Evolutionary conservation across 2,797 vertebrate species (phyloP).

Genomic region (Sternarchorhynchus goeldii): DNA sequence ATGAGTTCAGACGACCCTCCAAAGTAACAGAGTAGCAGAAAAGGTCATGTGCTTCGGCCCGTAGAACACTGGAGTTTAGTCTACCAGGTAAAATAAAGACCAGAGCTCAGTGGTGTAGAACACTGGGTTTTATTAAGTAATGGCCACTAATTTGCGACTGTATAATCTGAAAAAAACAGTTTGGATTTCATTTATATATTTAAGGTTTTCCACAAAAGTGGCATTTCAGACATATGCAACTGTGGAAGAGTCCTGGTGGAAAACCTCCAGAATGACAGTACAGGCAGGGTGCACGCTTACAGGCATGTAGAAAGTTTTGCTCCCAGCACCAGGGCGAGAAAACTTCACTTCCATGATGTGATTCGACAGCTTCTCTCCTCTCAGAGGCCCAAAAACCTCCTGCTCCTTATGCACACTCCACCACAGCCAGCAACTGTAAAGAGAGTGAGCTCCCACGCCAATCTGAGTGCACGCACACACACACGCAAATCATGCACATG

Average conservation of each 20-base stretch:
- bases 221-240: constrained; percentile 16
- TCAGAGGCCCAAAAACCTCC: background rate
- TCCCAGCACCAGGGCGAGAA: constrained; percentile 14
- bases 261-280: background rate
- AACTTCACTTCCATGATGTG: constrained; percentile 2
- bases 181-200: background rate
- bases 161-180: background rate
- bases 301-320: background rate
- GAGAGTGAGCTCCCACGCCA: background rate
- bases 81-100: background rate
- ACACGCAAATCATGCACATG: background rate
- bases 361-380: constrained; percentile 1
- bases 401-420: background rate
- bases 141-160: background rate
- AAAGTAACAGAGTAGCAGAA: background rate
- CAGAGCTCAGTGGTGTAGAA: background rate
- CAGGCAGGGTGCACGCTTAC: background rate
- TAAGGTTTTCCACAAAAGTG: background rate
- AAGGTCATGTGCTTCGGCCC: background rate
- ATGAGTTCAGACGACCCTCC: background rate
- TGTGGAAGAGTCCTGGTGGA: background rate
- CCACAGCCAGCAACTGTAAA: background rate
- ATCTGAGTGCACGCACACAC: background rate
- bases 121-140: no score
- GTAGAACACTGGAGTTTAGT: background rate